Percentiles rank a stretch among this genome's conserved stretches.
Conservation (phyloP, 1,140 invertebrate species). For the Parapsyche elsis region DNA sequence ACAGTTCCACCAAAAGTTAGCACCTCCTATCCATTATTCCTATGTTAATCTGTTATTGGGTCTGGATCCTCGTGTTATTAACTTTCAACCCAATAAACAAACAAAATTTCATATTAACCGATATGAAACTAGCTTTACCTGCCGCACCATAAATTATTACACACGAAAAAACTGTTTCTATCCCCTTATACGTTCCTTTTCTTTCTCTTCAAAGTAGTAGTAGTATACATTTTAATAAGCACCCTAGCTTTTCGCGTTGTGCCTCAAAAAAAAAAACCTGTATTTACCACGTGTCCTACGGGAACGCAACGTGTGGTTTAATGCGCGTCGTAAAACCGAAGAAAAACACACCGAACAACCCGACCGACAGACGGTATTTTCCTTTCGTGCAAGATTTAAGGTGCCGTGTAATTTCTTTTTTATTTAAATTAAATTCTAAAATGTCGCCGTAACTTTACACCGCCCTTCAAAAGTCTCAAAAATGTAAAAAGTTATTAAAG, state of each 20-base stretch:
- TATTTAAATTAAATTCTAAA: conserved; percentile 35
- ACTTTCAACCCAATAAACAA: too few species aligned
- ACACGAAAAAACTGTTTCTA: too few species aligned
- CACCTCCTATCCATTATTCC: too few species aligned
- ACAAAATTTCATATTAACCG: too few species aligned
- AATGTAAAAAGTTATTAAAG: background rate
- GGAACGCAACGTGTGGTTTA: conserved; percentile 30
- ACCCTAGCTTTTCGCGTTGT: background rate
- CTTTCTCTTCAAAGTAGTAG: background rate
- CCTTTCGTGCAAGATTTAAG: conserved; percentile 18
- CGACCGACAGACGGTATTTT: background rate
- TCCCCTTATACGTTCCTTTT: too few species aligned
- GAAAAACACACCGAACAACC: conserved; percentile 13
- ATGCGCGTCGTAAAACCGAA: conserved; percentile 35
- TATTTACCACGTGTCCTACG: conserved; percentile 29
- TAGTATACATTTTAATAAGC: conserved; percentile 36
- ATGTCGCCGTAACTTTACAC: background rate
- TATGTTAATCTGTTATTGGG: too few species aligned
- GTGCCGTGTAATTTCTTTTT: conserved; percentile 35
- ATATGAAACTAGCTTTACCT: too few species aligned
- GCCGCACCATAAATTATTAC: too few species aligned
- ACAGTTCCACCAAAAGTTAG: too few species aligned
- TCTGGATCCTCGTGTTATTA: too few species aligned
- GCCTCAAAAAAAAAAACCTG: background rate
- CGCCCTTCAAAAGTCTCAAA: background rate